Conservation (phyloP, 2,888 invertebrate genomes). For the Megamerina dolium region DNA sequence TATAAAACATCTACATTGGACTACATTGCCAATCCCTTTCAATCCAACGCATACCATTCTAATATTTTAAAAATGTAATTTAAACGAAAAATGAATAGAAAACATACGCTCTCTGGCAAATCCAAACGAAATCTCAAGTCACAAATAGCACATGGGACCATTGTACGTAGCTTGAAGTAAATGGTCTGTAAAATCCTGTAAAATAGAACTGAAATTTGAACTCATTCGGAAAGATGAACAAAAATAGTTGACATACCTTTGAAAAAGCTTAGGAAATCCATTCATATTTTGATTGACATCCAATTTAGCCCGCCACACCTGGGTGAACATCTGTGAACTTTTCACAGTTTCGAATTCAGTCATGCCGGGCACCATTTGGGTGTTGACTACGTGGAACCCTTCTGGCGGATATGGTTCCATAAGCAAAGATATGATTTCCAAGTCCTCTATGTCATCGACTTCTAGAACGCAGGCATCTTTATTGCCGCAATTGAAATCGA, state of each 20-base stretch:
- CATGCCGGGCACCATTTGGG: slow-evolving; percentile 68
- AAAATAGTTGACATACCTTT: slow-evolving; percentile 37
- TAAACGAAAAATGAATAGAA: background rate
- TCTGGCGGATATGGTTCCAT: slow-evolving; percentile 69
- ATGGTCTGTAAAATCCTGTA: slow-evolving; percentile 62
- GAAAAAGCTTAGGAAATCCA: slow-evolving; percentile 55
- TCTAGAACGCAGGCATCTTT: slow-evolving; percentile 78
- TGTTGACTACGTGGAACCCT: slow-evolving; percentile 74
- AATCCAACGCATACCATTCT: no score
- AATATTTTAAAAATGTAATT: no score
- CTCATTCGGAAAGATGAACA: background rate
- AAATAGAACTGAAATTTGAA: background rate
- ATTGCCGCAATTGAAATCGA: slow-evolving; percentile 66
- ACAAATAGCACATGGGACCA: slow-evolving; percentile 81
- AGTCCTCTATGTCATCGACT: slow-evolving; percentile 79
- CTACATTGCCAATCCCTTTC: no score
- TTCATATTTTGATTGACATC: slow-evolving; percentile 49
- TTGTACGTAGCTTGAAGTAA: slow-evolving; percentile 80
- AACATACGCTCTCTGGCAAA: slow-evolving; percentile 72
- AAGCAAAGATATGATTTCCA: slow-evolving; percentile 66
- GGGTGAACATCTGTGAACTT: slow-evolving; percentile 78
- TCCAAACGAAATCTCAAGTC: slow-evolving; percentile 77
- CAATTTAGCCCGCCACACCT: slow-evolving; percentile 68
- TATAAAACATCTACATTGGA: no score
- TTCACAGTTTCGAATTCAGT: slow-evolving; percentile 61